A percentile compares a stretch with the other conserved stretches of the same genome.
Conservation (phyloP, 2,113 vertebrate genomes). For the Vulpes vulpes region DNA sequence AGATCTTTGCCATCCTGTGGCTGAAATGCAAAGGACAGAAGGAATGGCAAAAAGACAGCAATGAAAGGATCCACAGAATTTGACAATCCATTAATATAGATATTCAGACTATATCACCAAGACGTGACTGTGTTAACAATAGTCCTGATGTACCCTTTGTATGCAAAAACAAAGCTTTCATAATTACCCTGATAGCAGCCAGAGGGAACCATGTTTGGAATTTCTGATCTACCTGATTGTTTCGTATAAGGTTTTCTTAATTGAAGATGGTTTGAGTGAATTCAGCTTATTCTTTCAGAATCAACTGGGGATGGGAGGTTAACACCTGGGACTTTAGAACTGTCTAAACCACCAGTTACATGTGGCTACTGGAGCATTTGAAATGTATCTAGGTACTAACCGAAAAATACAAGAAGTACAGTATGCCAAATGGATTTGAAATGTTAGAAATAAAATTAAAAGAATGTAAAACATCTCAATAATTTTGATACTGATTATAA, state of each 20-base stretch:
- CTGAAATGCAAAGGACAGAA: neutral
- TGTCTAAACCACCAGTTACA: neutral
- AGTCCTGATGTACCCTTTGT: neutral
- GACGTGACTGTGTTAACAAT: neutral
- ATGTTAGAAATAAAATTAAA: neutral
- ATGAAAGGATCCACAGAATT: neutral
- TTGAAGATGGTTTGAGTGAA: neutral
- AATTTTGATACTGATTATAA: neutral
- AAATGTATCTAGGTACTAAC: neutral
- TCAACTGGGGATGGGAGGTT: neutral
- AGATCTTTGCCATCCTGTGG: neutral
- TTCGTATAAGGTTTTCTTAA: neutral
- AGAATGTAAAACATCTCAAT: neutral
- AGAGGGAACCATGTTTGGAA: slow-evolving; percentile 10
- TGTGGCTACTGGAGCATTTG: neutral
- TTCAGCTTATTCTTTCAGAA: neutral
- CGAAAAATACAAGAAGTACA: neutral
- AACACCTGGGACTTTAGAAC: neutral
- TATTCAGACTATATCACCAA: neutral
- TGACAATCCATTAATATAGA: neutral
- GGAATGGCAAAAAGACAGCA: neutral
- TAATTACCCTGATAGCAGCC: neutral
- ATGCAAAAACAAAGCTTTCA: slow-evolving; percentile 28
- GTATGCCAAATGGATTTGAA: neutral
- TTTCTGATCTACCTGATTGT: neutral